Base-by-base conservation (phyloP, 2,888 invertebrate genomes). In the Congeria kusceri region DNA sequence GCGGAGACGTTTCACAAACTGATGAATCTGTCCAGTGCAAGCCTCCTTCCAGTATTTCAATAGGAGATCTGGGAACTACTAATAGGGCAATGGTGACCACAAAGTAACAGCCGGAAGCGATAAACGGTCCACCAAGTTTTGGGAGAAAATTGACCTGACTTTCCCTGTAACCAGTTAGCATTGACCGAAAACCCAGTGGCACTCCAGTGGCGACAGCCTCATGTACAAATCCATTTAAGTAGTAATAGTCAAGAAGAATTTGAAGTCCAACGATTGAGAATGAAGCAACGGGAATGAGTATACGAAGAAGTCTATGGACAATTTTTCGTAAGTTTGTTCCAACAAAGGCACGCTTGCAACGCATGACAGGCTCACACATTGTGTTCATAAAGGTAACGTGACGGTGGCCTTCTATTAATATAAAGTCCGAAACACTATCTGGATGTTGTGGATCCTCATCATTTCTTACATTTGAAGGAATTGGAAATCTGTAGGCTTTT, bases 121-220 rank as follows among this genome's bases (percentile, higher is more conserved):
- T 20, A 66, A 68, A 86, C 0, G 86, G 86, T 15, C 84, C 86
- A 0, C 84, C 84, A 13, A 86, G 44, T 27, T 46, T 65, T 0
- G 67, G 61, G 4, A 86, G 67, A 49, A 86, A 86, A 58, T 83
- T 86, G 1, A 20, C 0, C 44, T 64, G 58, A 39, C 84, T 84
- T 7, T 76, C 29, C n/a, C 73, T 20, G 59, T 74, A 83, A 27
- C 86, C 86, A 2, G 86, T 74, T 0, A 74, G 27, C 64, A 86
- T 72, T 1, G 86, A 86, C 1, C 82, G 57, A 69, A 86, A 86
- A 3, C 82, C 84, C 56, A 83, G 64, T 13, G 83, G 84, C 1
- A 80, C 80, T 0, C 86, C 86, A 28, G 77, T 78, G 2, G 64
- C 25, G 4, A 84, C 74, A 62, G 80, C 75, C 18, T 61, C 65